Percentiles rank a stretch among this genome's conserved stretches.
phyloP scores from a whole-genome alignment of 2,797 vertebrate species.

The Alexandromys oeconomus region DNA sequence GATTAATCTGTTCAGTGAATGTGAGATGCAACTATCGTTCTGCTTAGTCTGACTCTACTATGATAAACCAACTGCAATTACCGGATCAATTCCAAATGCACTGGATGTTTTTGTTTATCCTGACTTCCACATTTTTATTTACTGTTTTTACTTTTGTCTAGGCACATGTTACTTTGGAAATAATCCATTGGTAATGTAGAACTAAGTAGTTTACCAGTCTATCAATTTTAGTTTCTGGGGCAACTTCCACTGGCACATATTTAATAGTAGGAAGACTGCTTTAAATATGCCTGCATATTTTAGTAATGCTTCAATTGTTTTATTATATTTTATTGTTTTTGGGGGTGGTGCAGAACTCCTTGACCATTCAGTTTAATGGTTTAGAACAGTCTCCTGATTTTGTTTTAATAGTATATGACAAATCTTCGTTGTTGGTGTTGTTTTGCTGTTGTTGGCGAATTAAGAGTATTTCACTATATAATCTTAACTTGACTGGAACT shows the following conservation, averaged over 20 bases:
- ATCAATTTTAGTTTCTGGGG: background rate
- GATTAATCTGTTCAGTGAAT: background rate
- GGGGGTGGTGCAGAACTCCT: background rate
- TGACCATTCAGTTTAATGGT: background rate
- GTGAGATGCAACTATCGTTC: background rate
- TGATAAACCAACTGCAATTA: background rate
- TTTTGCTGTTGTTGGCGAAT: background rate
- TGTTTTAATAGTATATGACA: background rate
- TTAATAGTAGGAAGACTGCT: background rate
- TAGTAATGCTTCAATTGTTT: background rate
- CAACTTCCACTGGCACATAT: background rate
- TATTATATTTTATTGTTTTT: background rate
- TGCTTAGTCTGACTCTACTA: background rate
- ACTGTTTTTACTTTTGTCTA: background rate
- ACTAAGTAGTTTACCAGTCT: background rate
- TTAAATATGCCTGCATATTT: background rate
- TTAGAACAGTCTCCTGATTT: accelerated
- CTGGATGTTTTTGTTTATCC: background rate
- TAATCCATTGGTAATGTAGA: background rate
- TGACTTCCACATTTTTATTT: background rate
- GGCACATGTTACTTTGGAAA: background rate
- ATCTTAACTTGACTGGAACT: background rate
- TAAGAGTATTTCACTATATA: background rate
- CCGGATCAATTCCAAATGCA: background rate
- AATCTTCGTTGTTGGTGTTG: background rate